These are phyloP conservation scores for Deroptyus accipitrinus DNA, from an alignment of 2,113 vertebrate genomes.

Conservation along the genomic window DNA sequence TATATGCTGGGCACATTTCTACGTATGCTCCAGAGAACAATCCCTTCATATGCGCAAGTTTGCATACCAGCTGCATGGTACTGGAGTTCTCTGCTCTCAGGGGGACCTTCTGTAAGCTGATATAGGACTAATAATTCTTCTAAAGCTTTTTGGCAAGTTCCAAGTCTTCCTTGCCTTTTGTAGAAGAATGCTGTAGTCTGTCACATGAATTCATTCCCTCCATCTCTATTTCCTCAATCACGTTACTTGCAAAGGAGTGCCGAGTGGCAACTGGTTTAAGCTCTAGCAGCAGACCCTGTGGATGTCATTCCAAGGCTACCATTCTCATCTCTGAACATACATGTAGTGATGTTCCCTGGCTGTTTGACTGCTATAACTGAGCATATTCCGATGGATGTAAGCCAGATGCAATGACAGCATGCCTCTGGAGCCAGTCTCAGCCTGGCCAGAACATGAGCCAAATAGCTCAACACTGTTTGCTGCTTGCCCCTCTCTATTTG, in stretches of 20 bases:
- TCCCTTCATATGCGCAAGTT: not conserved
- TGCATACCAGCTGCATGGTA: not conserved
- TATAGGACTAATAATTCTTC: not conserved
- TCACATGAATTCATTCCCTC: not conserved
- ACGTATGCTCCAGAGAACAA: not conserved
- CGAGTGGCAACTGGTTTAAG: not conserved
- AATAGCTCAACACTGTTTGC: not conserved
- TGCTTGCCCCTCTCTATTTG: fast-evolving
- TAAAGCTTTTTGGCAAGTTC: not conserved
- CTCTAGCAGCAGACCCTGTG: not conserved
- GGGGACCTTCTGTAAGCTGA: not conserved
- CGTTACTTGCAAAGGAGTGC: not conserved
- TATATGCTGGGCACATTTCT: not conserved
- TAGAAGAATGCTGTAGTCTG: not conserved
- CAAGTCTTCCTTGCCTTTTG: not conserved
- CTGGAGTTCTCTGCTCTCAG: not conserved
- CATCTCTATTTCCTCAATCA: not conserved
- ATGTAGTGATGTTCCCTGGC: not conserved
- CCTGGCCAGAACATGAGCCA: not conserved
- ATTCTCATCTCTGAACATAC: not conserved
- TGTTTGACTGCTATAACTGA: not conserved
- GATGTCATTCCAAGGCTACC: not conserved
- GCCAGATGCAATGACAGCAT: not conserved
- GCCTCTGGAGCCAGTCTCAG: not conserved
- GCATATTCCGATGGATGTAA: not conserved